These are phyloP conservation scores for Chondrosia reniformis DNA, from an alignment of 37 sponge, comb jelly and placozoan genomes.

Conservation along the genomic window DNA sequence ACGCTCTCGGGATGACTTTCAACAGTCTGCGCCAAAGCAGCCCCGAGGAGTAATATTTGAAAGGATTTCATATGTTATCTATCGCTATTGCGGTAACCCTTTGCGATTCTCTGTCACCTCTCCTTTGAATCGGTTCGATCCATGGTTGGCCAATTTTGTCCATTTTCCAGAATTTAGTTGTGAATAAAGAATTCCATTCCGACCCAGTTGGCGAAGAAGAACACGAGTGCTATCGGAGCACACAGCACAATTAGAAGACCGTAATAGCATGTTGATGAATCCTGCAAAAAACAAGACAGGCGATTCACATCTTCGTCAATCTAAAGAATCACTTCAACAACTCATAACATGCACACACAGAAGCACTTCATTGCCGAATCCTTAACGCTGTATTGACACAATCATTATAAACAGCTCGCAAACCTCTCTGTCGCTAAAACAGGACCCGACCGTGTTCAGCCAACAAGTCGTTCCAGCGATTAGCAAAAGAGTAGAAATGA, in stretches of 20 bases:
- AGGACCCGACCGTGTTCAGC: background rate
- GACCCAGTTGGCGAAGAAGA: slow-evolving; percentile 45
- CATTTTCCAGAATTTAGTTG: too few relatives aligned
- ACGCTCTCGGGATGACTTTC: too few relatives aligned
- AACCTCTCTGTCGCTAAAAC: slow-evolving; percentile 10
- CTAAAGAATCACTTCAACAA: background rate
- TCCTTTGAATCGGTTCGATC: background rate
- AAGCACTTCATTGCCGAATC: slow-evolving; percentile 27
- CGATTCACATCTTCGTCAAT: background rate
- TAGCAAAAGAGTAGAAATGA: too few relatives aligned
- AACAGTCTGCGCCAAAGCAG: too few relatives aligned
- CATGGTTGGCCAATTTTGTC: background rate
- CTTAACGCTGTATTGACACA: background rate
- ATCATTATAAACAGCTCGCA: background rate
- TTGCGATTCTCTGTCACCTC: too few relatives aligned
- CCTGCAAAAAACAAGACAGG: background rate
- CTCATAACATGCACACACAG: slow-evolving; percentile 19
- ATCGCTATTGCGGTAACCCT: too few relatives aligned
- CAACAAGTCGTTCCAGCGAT: too few relatives aligned
- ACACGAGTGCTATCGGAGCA: slow-evolving; percentile 31
- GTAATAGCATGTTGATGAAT: slow-evolving; percentile 43
- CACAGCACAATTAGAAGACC: slow-evolving; percentile 37
- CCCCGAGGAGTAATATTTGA: too few relatives aligned
- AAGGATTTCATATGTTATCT: too few relatives aligned
- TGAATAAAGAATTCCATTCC: slow-evolving; percentile 72